Evolutionary conservation across 2,888 invertebrate species (phyloP), one percentile per base, ranked within the genome.

Genomic region (Drosophila maculinotata): DNA sequence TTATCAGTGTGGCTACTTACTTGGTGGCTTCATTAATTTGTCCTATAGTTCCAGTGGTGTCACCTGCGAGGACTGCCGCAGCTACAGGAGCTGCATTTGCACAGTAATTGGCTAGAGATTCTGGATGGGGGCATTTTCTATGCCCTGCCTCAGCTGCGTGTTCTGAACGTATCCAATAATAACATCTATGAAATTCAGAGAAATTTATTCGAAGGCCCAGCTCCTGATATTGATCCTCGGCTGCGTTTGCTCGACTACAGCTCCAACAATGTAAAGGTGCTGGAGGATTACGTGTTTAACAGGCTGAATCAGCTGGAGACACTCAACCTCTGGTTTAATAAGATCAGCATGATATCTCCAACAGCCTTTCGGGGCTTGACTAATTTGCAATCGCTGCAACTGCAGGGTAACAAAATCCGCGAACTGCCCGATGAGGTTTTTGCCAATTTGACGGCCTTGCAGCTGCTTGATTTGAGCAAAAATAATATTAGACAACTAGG

Each of bases 311-410:
- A 76, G 3, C 64, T 91, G 0, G 73, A 78, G 58, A 73, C 58
- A 1, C 76, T 91, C 0, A 84, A 90, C 39, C 54, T 91, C 1
- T 85, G 88, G 28, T 59, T 70, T 1, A 91, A 91, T 63, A 78
- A 72, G 12, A 64, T 91, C 2, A 72, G 15, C 3, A 49, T 44
- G 2, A 69, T 91, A 3, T 68, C 82, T 2, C 31, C 79, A 0
- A 57, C 52, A 0, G 54, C 75, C 1, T 91, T 91, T 67, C 6
- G 31, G 5, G 87, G 87, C 0, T 59, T 91, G 6, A 28, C 17
- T 1, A 57, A 77, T 0, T 51, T 91, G 15, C 67, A 81, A n/a
- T 82, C 79, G 9, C 57, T 91, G 0, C 81, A 71, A 42, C 31
- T 90, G 3, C 69, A 70, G 47, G 76, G 83, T 20, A 91, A 91